These are phyloP conservation scores for Barypeithes pellucidus DNA, from an alignment of 2,888 invertebrate genomes.

Conservation along the genomic window DNA sequence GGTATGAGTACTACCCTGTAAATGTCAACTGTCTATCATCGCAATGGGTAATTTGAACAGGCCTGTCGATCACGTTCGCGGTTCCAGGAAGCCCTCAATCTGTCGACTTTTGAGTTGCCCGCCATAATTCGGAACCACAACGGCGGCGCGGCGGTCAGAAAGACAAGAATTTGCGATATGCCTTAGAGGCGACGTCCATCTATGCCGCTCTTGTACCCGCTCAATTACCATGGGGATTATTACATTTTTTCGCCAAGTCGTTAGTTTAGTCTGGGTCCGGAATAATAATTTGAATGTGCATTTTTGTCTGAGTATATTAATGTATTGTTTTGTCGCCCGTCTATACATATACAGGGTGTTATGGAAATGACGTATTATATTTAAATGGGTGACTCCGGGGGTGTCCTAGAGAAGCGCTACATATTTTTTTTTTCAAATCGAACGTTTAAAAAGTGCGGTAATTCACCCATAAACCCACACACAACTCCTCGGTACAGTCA, in stretches of 20 bases:
- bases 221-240: constrained; percentile 55
- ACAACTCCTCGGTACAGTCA: too few relatives aligned
- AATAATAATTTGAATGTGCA: constrained; percentile 48
- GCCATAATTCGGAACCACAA: constrained; percentile 59
- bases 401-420: too few relatives aligned
- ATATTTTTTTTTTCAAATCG: too few relatives aligned
- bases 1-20: constrained; percentile 34
- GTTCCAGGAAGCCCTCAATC: constrained; percentile 65
- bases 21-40: constrained; percentile 63
- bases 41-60: constrained; percentile 67
- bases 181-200: constrained; percentile 60
- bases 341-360: neutral
- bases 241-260: constrained; percentile 51
- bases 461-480: too few relatives aligned
- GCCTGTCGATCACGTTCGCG: constrained; percentile 67
- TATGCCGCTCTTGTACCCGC: constrained; percentile 56
- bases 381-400: too few relatives aligned
- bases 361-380: too few relatives aligned
- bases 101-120: constrained; percentile 60
- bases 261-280: constrained; percentile 31
- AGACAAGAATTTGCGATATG: constrained; percentile 61
- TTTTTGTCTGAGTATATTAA: constrained; percentile 33
- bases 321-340: constrained; percentile 30
- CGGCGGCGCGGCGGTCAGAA: constrained; percentile 55
- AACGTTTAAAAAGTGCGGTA: too few relatives aligned